Percentiles rank a stretch among this genome's conserved stretches.
Evolutionary conservation across 2,888 invertebrate species (phyloP).

Genomic region (Hemistola chrysoprasaria): DNA sequence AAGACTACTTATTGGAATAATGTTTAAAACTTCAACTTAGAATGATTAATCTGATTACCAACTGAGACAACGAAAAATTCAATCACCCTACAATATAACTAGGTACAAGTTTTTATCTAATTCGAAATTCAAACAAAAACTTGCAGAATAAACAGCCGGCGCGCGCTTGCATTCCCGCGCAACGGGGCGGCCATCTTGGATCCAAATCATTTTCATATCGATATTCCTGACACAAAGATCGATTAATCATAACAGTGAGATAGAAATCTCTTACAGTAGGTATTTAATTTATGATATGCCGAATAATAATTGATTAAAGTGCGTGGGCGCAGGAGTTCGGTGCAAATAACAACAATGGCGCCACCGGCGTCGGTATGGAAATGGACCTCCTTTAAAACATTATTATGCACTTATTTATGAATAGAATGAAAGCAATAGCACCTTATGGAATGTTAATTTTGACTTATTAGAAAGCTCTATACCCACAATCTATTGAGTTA

Average conservation of each 20-base stretch:
- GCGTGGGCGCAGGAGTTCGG: conserved; percentile 67
- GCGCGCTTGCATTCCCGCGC: conserved; percentile 52
- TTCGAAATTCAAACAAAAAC: conserved; percentile 36
- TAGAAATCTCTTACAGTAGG: conserved; percentile 72
- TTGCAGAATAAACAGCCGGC: conserved; percentile 34
- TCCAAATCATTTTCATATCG: conserved; percentile 58
- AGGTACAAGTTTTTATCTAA: conserved; percentile 24
- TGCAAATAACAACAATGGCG: conserved; percentile 70
- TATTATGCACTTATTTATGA: conserved; percentile 43
- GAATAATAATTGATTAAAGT: conserved; percentile 69
- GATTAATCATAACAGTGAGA: conserved; percentile 74
- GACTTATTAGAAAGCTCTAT: conserved; percentile 20
- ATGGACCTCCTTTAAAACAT: conserved; percentile 36
- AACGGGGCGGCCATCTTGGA: conserved; percentile 73
- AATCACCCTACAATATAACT: conserved; percentile 19
- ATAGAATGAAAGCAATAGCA: conserved; percentile 44
- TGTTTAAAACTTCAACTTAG: conserved; percentile 8
- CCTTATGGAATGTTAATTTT: conserved; percentile 31
- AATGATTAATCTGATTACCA: conserved; percentile 23
- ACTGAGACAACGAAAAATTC: conserved; percentile 25
- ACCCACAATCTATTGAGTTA: conserved; percentile 1
- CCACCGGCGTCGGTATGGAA: conserved; percentile 65
- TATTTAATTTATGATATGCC: conserved; percentile 73
- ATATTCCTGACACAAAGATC: conserved; percentile 60
- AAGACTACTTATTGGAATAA: no score